Base-by-base conservation (phyloP, 2,113 vertebrate genomes). In the Gnathonemus longibarbis region DNA sequence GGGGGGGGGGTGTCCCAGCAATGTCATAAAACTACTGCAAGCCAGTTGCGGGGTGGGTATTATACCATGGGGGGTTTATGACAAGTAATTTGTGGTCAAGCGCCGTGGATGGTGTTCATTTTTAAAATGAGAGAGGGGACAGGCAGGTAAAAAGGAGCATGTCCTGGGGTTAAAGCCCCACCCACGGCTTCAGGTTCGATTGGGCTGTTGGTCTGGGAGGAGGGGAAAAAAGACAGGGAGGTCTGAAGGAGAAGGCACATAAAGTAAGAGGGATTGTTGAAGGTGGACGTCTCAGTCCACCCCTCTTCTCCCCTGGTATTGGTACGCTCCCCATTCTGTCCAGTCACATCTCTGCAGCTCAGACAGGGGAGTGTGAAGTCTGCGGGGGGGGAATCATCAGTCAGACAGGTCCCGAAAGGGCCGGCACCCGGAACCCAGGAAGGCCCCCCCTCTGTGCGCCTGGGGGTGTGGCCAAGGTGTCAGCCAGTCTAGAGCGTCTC, bases 371-470 rank as follows among this genome's bases (percentile, higher is more conserved):
- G 27, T 70, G 9, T 13, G n/a, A 70, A 31, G 9, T 31, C 31
- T 19, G 10, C 11, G 13, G n/a, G 66, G 27, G 39, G 39, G 45
- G 80, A 15, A 45, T 66, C 24, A 66, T 66, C 5, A 84, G 83
- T 27, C 83, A 46, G 19, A 45, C 83, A 21, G 83, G 45, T 21
- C 80, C 45, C 35, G 80, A 45, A 48, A 99, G 97, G 19, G 97
- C 96, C 93, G 98, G 97, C 89, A 98, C 96, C 3, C 96, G 95
- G 91, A 99, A 93, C 87, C 98, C 97, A 93, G 97, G 97, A 95
- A 97, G 98, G 93, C 97, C 97, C 96, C 97, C 98, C 93, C 99
- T 98, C 84, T 99, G 97, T 92, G 98, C 97, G 84, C 96, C 97
- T 93, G 95, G 96, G 91, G 97, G 97, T 93, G 97, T 97, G 95